These are phyloP conservation scores for Pristiophorus japonicus DNA, from an alignment of 2,113 vertebrate genomes.

Conservation along the genomic window DNA sequence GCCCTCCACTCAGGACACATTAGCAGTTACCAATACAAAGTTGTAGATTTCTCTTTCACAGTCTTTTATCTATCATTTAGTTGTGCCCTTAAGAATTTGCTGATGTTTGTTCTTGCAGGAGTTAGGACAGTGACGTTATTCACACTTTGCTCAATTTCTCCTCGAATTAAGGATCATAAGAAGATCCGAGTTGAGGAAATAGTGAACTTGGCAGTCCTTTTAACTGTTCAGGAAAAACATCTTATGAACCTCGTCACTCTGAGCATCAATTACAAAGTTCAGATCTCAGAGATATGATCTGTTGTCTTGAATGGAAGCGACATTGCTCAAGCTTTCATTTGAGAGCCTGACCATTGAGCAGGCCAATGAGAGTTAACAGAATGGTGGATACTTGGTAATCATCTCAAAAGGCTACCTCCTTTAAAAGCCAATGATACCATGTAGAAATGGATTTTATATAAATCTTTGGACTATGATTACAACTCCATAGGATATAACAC, in stretches of 20 bases:
- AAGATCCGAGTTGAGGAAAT: background rate
- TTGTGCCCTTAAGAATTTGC: background rate
- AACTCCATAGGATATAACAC: background rate
- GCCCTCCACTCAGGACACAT: background rate
- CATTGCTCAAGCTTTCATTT: background rate
- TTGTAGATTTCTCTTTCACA: background rate
- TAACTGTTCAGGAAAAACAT: background rate
- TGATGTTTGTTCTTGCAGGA: background rate
- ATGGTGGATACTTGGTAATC: background rate
- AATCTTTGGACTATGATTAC: background rate
- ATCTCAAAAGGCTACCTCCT: background rate
- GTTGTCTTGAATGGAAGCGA: background rate
- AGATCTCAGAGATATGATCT: background rate
- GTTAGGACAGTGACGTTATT: background rate
- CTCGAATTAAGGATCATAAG: background rate
- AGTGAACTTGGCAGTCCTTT: background rate
- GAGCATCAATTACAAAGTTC: background rate
- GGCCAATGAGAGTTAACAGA: background rate
- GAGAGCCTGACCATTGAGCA: background rate
- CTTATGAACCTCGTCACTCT: background rate
- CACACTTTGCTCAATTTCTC: background rate
- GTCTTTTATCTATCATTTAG: background rate
- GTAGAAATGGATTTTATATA: background rate
- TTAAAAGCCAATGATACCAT: background rate
- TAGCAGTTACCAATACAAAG: background rate